Evolutionary conservation across 92 coral and sea anemone genomes (phyloP).

Genomic region (Epizoanthus rinbou): DNA sequence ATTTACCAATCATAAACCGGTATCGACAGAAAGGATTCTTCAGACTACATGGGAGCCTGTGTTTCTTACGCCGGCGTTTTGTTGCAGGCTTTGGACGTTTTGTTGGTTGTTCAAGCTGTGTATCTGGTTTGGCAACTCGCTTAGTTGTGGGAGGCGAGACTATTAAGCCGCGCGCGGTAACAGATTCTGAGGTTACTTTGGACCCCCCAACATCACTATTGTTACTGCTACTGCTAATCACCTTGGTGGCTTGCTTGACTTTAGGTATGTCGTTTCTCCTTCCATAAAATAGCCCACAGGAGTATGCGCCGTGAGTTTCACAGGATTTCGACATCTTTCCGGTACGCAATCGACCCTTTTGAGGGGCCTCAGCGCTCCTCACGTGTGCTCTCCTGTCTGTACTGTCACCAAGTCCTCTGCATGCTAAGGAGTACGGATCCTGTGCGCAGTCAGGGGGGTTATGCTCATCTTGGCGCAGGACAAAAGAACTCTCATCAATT

Average conservation of each 20-base stretch:
- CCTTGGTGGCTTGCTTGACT: conserved; percentile 13
- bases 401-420: neutral
- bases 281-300: conserved; percentile 33
- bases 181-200: neutral
- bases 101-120: neutral
- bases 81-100: neutral
- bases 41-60: neutral
- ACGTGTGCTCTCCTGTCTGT: neutral
- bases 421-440: too few relatives aligned
- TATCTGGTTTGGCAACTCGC: neutral
- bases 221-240: conserved; percentile 29
- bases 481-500: neutral
- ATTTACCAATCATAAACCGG: conserved; percentile 14
- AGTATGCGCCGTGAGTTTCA: fast-evolving
- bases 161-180: neutral
- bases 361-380: neutral
- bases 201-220: neutral
- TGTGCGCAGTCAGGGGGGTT: neutral
- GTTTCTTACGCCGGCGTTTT: neutral
- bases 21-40: neutral
- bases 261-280: conserved; percentile 22
- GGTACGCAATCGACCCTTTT: neutral
- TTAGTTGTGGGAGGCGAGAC: neutral
- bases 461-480: neutral
- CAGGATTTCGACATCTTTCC: neutral